Evolutionary conservation across 2,888 invertebrate genomes (phyloP).

Genomic region (Parapristionchus giblindavisi): DNA sequence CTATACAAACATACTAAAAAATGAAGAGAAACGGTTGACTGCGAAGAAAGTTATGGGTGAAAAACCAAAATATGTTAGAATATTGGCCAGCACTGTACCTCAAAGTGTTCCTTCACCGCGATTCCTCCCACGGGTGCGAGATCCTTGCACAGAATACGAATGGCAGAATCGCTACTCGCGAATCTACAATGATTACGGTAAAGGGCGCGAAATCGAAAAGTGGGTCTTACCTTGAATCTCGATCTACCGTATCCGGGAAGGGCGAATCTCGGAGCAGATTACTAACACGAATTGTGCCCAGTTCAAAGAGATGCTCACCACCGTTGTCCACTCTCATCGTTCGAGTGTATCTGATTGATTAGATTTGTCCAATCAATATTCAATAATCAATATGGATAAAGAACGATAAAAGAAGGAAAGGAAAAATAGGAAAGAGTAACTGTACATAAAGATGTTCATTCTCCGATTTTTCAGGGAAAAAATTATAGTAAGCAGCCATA

Average conservation of each 20-base stretch:
- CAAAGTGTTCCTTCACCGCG: slow-evolving; percentile 97
- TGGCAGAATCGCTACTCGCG: slow-evolving; percentile 83
- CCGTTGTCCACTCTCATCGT: slow-evolving; percentile 95
- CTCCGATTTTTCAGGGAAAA: background rate
- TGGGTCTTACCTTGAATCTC: slow-evolving; percentile 57
- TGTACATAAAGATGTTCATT: too few species aligned
- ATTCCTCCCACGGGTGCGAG: slow-evolving; percentile 93
- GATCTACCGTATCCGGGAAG: slow-evolving; percentile 76
- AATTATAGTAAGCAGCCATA: background rate
- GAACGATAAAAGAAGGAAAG: background rate
- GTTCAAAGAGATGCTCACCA: slow-evolving; percentile 92
- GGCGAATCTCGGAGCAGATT: slow-evolving; percentile 92
- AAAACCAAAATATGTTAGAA: too few species aligned
- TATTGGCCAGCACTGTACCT: slow-evolving; percentile 84
- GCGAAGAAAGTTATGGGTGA: too few species aligned
- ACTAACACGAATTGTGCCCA: slow-evolving; percentile 93
- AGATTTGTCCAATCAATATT: slow-evolving; percentile 14
- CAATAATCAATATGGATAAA: too few species aligned
- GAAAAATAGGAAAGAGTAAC: background rate
- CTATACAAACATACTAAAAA: too few species aligned
- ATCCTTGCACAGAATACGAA: slow-evolving; percentile 93
- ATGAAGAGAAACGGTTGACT: too few species aligned
- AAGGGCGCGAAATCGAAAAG: background rate
- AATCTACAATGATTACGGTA: slow-evolving; percentile 1
- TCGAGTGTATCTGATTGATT: slow-evolving; percentile 90